These are phyloP conservation scores for Trinectes maculatus DNA, from an alignment of 2,113 vertebrate species.

Conservation along the genomic window DNA sequence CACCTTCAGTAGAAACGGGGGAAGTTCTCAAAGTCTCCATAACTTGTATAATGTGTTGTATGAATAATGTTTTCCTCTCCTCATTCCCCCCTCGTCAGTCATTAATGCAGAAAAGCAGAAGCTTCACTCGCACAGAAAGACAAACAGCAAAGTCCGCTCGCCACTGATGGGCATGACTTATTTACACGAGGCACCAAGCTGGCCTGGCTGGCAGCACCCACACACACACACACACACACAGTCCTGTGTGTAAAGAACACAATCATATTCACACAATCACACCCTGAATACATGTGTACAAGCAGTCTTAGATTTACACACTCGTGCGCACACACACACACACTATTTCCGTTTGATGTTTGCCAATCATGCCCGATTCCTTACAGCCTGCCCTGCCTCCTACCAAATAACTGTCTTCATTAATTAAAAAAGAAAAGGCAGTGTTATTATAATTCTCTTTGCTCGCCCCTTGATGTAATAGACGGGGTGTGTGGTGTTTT, in stretches of 20 bases:
- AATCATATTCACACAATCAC: constrained; percentile 39
- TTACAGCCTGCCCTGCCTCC: constrained; percentile 82
- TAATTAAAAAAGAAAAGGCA: constrained; percentile 81
- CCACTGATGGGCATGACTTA: constrained; percentile 79
- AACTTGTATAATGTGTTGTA: constrained; percentile 83
- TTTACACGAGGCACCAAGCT: constrained; percentile 79
- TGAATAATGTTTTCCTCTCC: constrained; percentile 80
- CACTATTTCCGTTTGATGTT: constrained; percentile 82
- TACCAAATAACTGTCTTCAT: constrained; percentile 84
- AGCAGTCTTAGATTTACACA: constrained; percentile 15
- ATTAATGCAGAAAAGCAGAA: constrained; percentile 75
- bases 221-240: background rate
- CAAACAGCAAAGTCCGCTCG: constrained; percentile 63
- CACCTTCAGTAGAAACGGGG: constrained; percentile 79
- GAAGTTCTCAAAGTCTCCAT: constrained; percentile 84
- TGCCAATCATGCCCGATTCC: constrained; percentile 85
- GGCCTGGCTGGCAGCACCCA: constrained; percentile 59
- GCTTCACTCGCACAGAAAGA: constrained; percentile 75
- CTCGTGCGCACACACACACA: constrained; percentile 20
- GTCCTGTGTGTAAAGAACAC: too few relatives aligned
- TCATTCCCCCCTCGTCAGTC: constrained; percentile 73
- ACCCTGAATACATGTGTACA: constrained; percentile 49
- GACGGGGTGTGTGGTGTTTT: constrained; percentile 78
- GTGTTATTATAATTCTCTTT: constrained; percentile 82
- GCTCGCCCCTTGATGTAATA: constrained; percentile 81